Conservation (phyloP, 2,113 vertebrate species). For the Amblyornis subalaris region DNA sequence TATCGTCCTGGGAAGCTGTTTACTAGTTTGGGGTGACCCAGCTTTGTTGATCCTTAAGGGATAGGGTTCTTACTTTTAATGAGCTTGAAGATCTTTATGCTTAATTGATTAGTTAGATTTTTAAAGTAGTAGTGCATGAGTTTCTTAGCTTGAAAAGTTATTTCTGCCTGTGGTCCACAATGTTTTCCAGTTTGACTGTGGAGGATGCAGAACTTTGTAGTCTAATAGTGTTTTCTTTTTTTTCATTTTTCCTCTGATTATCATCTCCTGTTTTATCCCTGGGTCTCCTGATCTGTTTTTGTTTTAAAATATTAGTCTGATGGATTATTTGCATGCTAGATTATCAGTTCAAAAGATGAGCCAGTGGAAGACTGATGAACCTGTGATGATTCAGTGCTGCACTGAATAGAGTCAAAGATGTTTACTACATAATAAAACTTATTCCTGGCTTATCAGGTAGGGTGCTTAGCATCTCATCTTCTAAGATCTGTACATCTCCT, state of each 20-base stretch:
- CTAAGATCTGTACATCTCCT: neutral
- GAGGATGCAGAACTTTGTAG: neutral
- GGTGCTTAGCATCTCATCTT: neutral
- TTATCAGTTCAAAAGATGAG: neutral
- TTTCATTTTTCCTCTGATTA: neutral
- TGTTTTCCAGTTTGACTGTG: neutral
- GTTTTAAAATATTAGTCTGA: neutral
- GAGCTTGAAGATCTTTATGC: neutral
- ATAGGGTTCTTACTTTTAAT: constrained; percentile 9
- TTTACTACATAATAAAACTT: neutral
- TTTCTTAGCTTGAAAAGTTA: neutral
- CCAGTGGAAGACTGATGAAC: neutral
- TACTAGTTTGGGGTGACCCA: neutral
- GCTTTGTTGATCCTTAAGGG: constrained; percentile 7
- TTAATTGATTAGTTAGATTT: constrained; percentile 13
- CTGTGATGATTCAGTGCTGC: neutral
- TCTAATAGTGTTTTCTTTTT: neutral
- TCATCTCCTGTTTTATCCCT: neutral
- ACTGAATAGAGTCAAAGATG: neutral
- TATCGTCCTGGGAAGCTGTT: neutral
- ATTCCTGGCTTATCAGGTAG: neutral
- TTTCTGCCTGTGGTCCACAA: neutral
- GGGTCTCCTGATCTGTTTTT: neutral
- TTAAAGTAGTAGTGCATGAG: neutral
- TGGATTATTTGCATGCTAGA: neutral